Evolutionary conservation across 2,113 vertebrate genomes (phyloP), one percentile per base, ranked within the genome.

Genomic region (Dasyprocta punctata): DNA sequence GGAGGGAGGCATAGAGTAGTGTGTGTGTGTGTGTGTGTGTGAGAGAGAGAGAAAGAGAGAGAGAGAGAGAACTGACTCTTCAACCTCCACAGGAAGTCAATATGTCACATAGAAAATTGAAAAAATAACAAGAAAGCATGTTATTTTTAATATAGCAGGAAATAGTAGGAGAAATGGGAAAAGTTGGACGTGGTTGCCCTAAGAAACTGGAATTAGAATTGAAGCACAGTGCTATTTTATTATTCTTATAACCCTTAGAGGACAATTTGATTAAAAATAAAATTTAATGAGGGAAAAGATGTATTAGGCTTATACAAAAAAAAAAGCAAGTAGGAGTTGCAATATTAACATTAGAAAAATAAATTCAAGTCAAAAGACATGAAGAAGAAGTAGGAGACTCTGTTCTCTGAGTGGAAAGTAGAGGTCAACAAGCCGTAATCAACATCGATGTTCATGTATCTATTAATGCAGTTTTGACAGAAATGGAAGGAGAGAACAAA

Each of bases 291-390:
- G 77, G 85, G 80, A 58, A 88, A 77, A 36, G 33, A 49, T 65
- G 47, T 77, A 83, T 94, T 94, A 78, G 54, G 14, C 47, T 58
- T 83, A 41, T 49, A 41, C 61, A 38, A 56, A 28, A 52, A 8
- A 60, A 75, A 90, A 26, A 90, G 63, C 47, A 52, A 61, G 52
- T 52, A 28, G 60, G 20, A 90, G 5, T 84, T 69, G 58, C 44
- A 77, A 65, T 77, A 60, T 58, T 86, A 97, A 77, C 85, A 91
- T 33, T 47, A 63, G 75, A 63, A 94, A 93, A 91, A 90, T n/a
- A 69, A n/a, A 84, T 26, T 41, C n/a, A 81, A 90, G 63, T 49
- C 24, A 86, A 91, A 61, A 36, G 60, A 63, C 60, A 49, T 52
- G 56, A 61, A 85, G 63, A 78, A 89, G 73, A 71, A 65, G 17